Evolutionary conservation across 1,140 invertebrate genomes (phyloP), one percentile per base, ranked within the genome.

Genomic region (Lepidurus packardi): DNA sequence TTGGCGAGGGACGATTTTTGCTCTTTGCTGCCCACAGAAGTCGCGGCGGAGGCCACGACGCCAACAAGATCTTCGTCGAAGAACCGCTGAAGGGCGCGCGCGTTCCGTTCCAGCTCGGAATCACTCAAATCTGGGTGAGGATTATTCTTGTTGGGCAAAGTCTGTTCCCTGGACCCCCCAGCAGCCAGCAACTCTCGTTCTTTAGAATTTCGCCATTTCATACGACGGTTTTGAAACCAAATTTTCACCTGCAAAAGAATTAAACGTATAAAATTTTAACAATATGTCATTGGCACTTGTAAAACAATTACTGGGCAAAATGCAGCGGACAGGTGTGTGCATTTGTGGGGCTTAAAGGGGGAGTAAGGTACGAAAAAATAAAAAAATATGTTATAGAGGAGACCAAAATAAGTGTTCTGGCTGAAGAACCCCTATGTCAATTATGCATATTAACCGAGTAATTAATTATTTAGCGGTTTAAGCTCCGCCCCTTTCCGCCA

Each of bases 181-280:
- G 90, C 91, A 5, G 96, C 96, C 73, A 99, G 86, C 0, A 98
- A 87, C 85, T 98, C 96, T 21, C 96, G 88, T 84, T 99, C 97
- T 85, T 98, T 98, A 9, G 94, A 97, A 85, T 99, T 99, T 9
- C 97, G 88, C 95, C 95, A 97, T 85, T 97, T 97, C 94, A 97
- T 97, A 75, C 95, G 90, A 1, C 95, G 89, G 84, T 97, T 97
- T 89, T 97, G 94, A 85, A 97, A 97, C 95, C 94, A 97, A 80
- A 97, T 97, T 87, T 96, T 97, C 79, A 97, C 94, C 94, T 97
- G 87, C 16, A 88, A 89, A 65, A 65, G 8, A 7, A 65, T 7
- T 5, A 47, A 11, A 3, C 47, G 13, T 21, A 47, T 47, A 10
- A 7, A 7, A n/a, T 65, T n/a, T n/a, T n/a, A n/a, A 65, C 53